phyloP scores from a whole-genome alignment of 2,797 vertebrate genomes.

The Iguana delicatissima region DNA sequence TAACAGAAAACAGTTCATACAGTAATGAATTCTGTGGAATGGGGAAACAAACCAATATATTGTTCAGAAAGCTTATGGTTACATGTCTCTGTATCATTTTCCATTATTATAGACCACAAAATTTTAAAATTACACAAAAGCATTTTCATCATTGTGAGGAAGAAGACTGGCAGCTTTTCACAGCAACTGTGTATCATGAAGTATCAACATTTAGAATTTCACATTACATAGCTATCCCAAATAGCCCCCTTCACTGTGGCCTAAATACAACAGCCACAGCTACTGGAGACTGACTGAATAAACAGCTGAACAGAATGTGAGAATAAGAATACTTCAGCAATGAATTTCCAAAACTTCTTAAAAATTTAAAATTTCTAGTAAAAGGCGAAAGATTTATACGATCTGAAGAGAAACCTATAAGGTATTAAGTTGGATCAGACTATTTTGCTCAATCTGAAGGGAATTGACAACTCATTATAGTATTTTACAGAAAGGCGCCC shows the following conservation, averaged over 20 bases:
- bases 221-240: background rate
- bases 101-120: background rate
- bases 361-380: background rate
- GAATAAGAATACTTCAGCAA: background rate
- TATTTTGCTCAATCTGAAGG: background rate
- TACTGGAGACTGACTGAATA: background rate
- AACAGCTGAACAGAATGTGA: background rate
- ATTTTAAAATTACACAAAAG: background rate
- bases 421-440: background rate
- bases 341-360: background rate
- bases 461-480: background rate
- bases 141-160: background rate
- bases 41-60: background rate
- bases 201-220: background rate
- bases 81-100: background rate
- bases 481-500: background rate
- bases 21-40: constrained; percentile 87
- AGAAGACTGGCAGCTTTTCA: too few species aligned
- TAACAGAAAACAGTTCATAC: constrained; percentile 98
- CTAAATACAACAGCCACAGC: too few species aligned
- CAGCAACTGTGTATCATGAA: background rate
- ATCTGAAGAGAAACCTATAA: background rate
- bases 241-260: background rate
- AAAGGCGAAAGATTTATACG: too few species aligned
- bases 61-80: background rate